phyloP scores from a whole-genome alignment of 2,888 invertebrate genomes.

The Eilema caniola region DNA sequence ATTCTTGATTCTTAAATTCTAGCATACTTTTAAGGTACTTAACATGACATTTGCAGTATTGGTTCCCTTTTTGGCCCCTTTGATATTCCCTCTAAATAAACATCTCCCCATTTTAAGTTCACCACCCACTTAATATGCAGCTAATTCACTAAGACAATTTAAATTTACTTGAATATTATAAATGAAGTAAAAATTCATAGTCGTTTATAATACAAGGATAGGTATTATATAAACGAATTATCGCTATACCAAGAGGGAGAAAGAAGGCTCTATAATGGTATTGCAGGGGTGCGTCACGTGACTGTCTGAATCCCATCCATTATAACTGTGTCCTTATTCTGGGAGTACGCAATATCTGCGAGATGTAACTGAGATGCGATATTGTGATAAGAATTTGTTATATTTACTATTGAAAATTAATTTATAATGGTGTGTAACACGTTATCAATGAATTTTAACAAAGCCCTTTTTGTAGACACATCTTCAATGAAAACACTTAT shows the following conservation, averaged over 20 bases:
- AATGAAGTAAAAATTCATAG: conserved; percentile 52
- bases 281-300: conserved; percentile 84
- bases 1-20: too few species aligned
- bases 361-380: conserved; percentile 2
- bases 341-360: conserved; percentile 19
- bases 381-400: not conserved
- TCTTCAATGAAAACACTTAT: too few species aligned
- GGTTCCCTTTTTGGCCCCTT: not conserved
- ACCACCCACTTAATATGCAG: conserved; percentile 21
- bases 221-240: conserved; percentile 65
- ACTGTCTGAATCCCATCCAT: conserved; percentile 79
- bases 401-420: not conserved
- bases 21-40: not conserved
- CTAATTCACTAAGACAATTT: conserved; percentile 39
- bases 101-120: conserved; percentile 21
- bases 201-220: conserved; percentile 55
- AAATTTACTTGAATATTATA: conserved; percentile 49
- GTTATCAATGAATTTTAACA: too few species aligned
- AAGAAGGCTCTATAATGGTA: conserved; percentile 76
- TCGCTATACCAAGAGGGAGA: conserved; percentile 58
- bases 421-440: not conserved
- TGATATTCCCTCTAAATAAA: conserved; percentile 16
- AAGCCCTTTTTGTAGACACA: too few species aligned
- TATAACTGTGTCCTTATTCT: conserved; percentile 74
- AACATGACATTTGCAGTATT: not conserved